These are phyloP conservation scores for Sminthurides bifidus DNA, from an alignment of 1,140 invertebrate genomes.

Conservation along the genomic window DNA sequence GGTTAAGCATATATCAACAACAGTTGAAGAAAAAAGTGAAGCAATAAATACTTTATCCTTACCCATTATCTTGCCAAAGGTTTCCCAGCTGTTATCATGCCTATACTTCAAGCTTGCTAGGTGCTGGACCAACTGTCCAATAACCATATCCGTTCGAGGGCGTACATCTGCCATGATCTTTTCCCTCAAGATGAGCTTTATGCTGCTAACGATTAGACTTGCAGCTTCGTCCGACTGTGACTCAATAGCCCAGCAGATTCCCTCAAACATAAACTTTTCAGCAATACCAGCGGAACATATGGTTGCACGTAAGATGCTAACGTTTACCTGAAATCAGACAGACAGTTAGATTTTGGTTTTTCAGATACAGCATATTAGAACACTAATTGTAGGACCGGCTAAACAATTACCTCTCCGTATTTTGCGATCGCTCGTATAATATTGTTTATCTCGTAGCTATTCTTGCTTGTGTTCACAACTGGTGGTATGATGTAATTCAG, in stretches of 20 bases:
- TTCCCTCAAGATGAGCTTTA: background rate
- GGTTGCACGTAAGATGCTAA: background rate
- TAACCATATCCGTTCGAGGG: background rate
- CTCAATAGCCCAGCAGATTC: slow-evolving; percentile 1
- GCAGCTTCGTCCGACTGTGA: background rate
- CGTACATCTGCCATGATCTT: background rate
- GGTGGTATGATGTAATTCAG: slow-evolving; percentile 8
- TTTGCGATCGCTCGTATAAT: slow-evolving; percentile 3
- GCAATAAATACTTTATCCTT: background rate
- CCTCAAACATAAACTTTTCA: slow-evolving; percentile 9
- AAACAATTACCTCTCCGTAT: slow-evolving; percentile 6
- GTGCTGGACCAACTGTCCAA: background rate
- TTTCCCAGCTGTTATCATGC: background rate
- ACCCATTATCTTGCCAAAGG: slow-evolving; percentile 9
- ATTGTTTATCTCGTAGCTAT: slow-evolving; percentile 1
- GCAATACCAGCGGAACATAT: background rate
- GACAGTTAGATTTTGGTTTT: background rate
- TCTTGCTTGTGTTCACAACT: background rate
- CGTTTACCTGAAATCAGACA: background rate
- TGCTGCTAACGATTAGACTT: background rate
- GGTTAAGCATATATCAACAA: background rate
- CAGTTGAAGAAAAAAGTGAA: background rate
- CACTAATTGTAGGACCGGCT: background rate
- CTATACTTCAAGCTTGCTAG: background rate
- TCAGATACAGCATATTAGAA: background rate